Evolutionary conservation across 2,888 invertebrate genomes (phyloP), one percentile per base, ranked within the genome.

Genomic region (Oscheius sp.): DNA sequence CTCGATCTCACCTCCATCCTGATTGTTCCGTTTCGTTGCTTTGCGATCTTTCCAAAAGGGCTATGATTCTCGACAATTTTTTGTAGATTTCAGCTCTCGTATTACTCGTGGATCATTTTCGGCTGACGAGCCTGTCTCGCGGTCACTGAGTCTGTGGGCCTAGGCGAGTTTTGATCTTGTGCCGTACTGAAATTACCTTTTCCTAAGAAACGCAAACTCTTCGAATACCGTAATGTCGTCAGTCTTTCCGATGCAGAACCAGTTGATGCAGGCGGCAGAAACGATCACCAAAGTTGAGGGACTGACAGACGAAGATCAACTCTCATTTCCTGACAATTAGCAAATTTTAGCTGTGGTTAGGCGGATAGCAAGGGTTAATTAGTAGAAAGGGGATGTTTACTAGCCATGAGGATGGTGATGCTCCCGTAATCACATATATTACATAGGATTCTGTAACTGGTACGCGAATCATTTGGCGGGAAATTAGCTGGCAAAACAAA

Each of bases 181-280:
- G 68, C 82, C 82, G 76, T 79, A 82, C 82, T 82, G 76, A 75
- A 82, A 78, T 42, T 42, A 5, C 5, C n/a, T 53, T 53, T 53
- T 53, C 13, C 11, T n/a, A 53, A 73, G 32, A 11, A 10, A 0
- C 13, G 37, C 74, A 13, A 84, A 83, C 76, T 80, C 78, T 65
- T 84, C 84, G 55, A 84, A 75, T 42, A 77, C 79, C 7, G 84
- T 84, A 21, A 82, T 70, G 59, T 84, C 84, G 48, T 84, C 84
- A 32, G 75, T 33, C n/a, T 79, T 71, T 42, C 70, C 62, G 63
- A 84, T 79, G 74, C 81, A 82, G 58, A 78, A 84, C 77, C 78
- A 84, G 70, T 84, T 84, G 73, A 84, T 70, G 68, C 78, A 80
- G 11, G 81, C 79, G 48, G 78, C 76, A 37, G 81, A 77, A 63